Conservation (phyloP, 2,797 vertebrate genomes). For the Esox masquinongy region DNA sequence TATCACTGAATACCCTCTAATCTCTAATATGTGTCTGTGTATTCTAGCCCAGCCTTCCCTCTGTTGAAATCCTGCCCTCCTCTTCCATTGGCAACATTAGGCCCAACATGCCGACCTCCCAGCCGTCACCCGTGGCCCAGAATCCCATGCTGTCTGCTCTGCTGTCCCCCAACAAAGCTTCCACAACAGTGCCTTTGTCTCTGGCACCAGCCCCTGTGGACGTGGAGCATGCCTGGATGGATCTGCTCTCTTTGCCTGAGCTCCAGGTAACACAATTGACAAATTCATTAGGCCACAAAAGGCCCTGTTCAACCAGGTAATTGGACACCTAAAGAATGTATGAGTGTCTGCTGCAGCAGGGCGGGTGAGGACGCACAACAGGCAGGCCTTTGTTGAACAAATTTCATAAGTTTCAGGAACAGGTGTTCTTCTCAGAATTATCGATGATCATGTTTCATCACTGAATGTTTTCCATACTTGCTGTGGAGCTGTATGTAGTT, state of each 20-base stretch:
- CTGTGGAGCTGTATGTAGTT: background rate
- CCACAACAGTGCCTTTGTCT: background rate
- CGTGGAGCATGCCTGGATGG: slow-evolving; percentile 2
- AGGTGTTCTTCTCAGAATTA: background rate
- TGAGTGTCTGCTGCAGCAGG: background rate
- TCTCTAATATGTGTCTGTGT: background rate
- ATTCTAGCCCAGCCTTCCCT: background rate
- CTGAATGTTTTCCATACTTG: slow-evolving; percentile 1
- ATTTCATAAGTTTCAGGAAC: background rate
- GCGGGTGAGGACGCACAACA: background rate
- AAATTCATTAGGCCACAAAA: background rate
- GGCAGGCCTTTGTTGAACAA: background rate
- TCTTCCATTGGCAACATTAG: background rate
- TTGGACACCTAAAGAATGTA: background rate
- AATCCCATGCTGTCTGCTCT: slow-evolving; percentile 16
- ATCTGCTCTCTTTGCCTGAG: slow-evolving; percentile 14
- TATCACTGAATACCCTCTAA: background rate
- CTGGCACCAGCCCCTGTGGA: background rate
- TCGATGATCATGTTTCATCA: background rate
- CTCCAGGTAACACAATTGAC: background rate
- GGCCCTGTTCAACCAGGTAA: background rate
- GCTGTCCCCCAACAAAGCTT: background rate
- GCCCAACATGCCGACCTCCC: background rate
- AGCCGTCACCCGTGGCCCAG: slow-evolving; percentile 8
- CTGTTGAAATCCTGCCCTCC: background rate